Evolutionary conservation across 2,797 vertebrate genomes (phyloP).

Genomic region (Cheirogaleus major): DNA sequence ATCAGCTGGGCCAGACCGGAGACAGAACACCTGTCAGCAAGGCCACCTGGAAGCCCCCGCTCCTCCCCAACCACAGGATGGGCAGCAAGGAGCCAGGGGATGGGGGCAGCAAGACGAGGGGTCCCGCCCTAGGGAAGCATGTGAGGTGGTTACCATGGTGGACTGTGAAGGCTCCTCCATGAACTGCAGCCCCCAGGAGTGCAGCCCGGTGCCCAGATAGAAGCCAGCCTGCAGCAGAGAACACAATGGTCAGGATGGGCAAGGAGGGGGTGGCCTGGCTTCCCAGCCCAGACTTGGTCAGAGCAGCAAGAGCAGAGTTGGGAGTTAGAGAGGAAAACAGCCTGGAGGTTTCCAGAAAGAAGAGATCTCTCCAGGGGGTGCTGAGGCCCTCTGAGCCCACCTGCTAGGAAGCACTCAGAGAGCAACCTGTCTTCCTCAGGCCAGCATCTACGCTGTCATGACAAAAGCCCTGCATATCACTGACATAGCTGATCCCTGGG

Average conservation of each 20-base stretch:
- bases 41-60: neutral
- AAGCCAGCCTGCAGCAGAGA: conserved; percentile 81
- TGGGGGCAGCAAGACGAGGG: no score
- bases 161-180: conserved; percentile 89
- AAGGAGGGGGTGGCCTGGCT: neutral
- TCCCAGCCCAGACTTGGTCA: neutral
- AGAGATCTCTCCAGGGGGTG: neutral
- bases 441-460: neutral
- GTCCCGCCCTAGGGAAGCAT: neutral
- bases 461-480: neutral
- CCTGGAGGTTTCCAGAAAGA: neutral
- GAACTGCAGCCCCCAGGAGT: conserved; percentile 87
- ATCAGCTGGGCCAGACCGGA: conserved; percentile 85
- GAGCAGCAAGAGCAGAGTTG: neutral
- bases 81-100: neutral
- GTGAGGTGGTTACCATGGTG: conserved; percentile 87
- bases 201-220: conserved; percentile 81
- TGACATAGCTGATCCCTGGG: neutral
- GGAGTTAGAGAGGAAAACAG: neutral
- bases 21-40: neutral
- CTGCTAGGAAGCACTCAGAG: neutral
- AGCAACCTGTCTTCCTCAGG: neutral
- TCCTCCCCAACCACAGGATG: neutral
- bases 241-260: neutral
- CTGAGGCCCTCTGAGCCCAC: neutral